These are phyloP conservation scores for Brachypodius melanocephalos DNA, from an alignment of 2,113 vertebrate genomes.

Conservation along the genomic window DNA sequence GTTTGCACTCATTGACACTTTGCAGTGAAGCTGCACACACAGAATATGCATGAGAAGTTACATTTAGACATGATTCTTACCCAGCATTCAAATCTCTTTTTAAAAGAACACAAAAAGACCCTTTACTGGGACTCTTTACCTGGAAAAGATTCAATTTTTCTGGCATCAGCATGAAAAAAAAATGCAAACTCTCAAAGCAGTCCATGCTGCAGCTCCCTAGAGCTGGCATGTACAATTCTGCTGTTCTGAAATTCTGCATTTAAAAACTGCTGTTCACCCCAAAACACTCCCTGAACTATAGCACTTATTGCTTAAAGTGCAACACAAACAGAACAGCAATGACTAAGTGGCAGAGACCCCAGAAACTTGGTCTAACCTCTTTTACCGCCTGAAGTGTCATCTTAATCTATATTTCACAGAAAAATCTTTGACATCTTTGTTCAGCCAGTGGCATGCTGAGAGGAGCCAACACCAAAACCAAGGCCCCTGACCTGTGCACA, in stretches of 20 bases:
- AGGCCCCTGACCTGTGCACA: neutral
- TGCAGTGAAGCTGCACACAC: neutral
- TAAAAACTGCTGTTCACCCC: neutral
- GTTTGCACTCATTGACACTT: neutral
- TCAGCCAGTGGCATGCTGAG: neutral
- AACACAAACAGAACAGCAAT: neutral
- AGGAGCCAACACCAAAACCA: neutral
- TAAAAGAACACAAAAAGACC: neutral
- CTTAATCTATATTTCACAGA: neutral
- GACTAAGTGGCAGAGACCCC: neutral
- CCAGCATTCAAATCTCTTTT: neutral
- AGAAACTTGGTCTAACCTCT: neutral
- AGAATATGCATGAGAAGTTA: neutral
- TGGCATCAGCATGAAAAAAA: neutral
- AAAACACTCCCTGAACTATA: neutral
- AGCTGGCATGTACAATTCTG: neutral
- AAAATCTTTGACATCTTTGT: neutral
- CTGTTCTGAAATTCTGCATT: neutral
- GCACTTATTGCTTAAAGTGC: neutral
- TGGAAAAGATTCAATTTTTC: neutral
- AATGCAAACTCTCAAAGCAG: neutral
- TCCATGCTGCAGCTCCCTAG: neutral
- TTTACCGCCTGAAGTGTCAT: neutral
- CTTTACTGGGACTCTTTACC: neutral
- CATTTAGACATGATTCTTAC: neutral